Evolutionary conservation across 2,113 vertebrate species (phyloP).

Genomic region (Felis chaus): DNA sequence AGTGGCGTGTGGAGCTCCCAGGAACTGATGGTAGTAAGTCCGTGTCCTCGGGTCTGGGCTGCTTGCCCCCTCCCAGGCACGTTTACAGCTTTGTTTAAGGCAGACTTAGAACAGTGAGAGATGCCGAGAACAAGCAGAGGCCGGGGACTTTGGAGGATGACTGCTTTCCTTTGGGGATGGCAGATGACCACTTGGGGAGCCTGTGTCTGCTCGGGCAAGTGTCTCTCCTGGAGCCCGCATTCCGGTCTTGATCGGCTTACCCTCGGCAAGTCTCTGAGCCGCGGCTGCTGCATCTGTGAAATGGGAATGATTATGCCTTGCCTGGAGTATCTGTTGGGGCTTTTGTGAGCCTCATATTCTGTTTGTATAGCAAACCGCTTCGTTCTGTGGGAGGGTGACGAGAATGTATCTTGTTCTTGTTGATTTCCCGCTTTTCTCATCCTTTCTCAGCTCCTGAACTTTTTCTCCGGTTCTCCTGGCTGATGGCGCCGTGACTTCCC

Average conservation of each 20-base stretch:
- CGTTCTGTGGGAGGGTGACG: not conserved
- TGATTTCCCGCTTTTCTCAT: not conserved
- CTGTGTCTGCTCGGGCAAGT: constrained; percentile 25
- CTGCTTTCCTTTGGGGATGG: not conserved
- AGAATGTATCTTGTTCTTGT: not conserved
- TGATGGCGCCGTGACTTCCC: not conserved
- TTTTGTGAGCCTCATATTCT: not conserved
- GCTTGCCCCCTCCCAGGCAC: not conserved
- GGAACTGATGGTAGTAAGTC: not conserved
- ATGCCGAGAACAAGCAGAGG: not conserved
- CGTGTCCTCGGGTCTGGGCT: not conserved
- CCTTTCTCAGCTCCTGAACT: not conserved
- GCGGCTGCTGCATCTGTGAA: constrained; percentile 16
- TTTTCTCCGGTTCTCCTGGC: not conserved
- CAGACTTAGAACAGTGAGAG: not conserved
- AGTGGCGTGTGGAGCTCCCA: not conserved
- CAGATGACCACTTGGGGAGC: not conserved
- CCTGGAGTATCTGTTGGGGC: not conserved
- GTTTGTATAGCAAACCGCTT: not conserved
- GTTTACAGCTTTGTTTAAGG: not conserved
- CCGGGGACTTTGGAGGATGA: not conserved
- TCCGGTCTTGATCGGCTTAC: not conserved
- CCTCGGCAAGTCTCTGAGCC: not conserved
- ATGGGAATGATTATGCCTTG: constrained; percentile 35
- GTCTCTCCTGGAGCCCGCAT: not conserved